phyloP scores from a whole-genome alignment of 2,797 vertebrate species.

The Aythya fuligula region DNA sequence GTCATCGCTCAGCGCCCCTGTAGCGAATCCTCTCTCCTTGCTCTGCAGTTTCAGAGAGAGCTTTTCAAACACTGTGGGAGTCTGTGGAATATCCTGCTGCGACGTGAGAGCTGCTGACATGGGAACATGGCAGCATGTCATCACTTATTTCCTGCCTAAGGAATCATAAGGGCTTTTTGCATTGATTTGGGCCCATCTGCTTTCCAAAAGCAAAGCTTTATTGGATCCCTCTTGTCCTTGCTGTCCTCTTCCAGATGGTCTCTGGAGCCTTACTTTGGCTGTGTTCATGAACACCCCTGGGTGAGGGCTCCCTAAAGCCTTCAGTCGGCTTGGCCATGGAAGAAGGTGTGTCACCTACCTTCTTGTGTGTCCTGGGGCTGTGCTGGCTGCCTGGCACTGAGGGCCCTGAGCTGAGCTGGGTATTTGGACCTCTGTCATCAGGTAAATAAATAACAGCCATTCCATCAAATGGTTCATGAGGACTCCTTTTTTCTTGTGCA shows the following conservation, averaged over 20 bases:
- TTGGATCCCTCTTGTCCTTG: not conserved
- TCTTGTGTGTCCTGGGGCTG: not conserved
- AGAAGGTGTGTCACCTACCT: not conserved
- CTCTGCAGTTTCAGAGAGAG: not conserved
- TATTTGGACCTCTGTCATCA: not conserved
- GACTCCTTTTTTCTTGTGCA: not conserved
- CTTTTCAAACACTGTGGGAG: not conserved
- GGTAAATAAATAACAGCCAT: not conserved
- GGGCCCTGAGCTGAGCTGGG: not conserved
- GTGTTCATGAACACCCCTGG: accelerated
- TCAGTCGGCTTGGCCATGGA: not conserved
- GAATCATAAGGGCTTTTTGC: conserved; percentile 17
- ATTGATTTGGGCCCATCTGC: conserved; percentile 1
- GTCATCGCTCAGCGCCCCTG: not conserved
- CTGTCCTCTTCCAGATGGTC: not conserved
- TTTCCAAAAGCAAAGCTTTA: conserved; percentile 25
- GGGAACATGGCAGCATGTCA: conserved; percentile 49
- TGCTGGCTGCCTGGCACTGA: not conserved
- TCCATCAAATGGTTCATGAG: not conserved
- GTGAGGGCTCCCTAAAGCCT: not conserved
- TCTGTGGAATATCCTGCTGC: not conserved
- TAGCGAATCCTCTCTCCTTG: not conserved
- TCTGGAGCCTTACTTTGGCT: not conserved
- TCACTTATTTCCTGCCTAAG: conserved; percentile 45
- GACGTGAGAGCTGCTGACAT: conserved; percentile 59